A percentile compares a stretch with the other conserved stretches of the same genome.
phyloP scores from a whole-genome alignment of 1,140 invertebrate species.

The Cryptotermes secundus region DNA sequence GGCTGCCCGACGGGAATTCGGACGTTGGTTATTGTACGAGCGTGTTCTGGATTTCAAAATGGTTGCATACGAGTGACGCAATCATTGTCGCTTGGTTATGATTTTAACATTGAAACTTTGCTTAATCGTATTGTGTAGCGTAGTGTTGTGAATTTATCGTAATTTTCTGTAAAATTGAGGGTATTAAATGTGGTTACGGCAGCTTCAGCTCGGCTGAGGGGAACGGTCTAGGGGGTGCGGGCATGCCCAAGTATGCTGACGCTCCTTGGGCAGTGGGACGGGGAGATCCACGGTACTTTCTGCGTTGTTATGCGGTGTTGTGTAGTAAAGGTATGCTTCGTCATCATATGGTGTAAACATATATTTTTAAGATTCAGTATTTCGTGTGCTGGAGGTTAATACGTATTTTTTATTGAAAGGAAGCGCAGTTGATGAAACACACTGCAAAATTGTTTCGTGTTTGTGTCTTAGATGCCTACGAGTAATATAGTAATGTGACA shows the following conservation, averaged over 20 bases:
- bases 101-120: slow-evolving; percentile 14
- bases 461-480: too few species aligned
- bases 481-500: too few species aligned
- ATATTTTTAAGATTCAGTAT: not conserved
- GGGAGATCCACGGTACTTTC: slow-evolving; percentile 21
- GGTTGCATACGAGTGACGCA: slow-evolving; percentile 21
- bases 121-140: not conserved
- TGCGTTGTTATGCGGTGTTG: slow-evolving; percentile 15
- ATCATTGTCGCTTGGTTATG: slow-evolving; percentile 29
- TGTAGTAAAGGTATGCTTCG: not conserved
- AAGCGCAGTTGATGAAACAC: not conserved
- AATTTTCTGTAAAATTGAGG: slow-evolving; percentile 22
- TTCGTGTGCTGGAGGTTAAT: not conserved
- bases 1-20: slow-evolving; percentile 45
- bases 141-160: not conserved
- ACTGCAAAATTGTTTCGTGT: not conserved
- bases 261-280: slow-evolving; percentile 26
- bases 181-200: slow-evolving; percentile 15
- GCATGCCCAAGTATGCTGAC: slow-evolving; percentile 32
- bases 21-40: slow-evolving; percentile 40
- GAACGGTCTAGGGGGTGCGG: slow-evolving; percentile 28
- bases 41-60: slow-evolving; percentile 24
- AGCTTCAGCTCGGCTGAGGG: not conserved
- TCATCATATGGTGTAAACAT: not conserved
- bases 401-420: not conserved